Evolutionary conservation across 2,797 vertebrate genomes (phyloP).

Genomic region (Pristis pectinata): DNA sequence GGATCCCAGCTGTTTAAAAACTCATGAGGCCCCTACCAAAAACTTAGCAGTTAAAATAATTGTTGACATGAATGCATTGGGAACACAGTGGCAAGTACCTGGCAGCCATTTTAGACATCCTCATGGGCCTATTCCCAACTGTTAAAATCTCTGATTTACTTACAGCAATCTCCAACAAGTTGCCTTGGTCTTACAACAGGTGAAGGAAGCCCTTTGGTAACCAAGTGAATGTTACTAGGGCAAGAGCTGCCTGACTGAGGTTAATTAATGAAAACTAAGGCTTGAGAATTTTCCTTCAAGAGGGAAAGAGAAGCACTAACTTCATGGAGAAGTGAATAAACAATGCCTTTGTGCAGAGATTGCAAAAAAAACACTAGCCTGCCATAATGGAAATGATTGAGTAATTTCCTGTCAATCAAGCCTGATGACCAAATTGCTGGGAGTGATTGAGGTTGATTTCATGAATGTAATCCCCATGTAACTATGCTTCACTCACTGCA

Average conservation of each 20-base stretch:
- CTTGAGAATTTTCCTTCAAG: background rate
- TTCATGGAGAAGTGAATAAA: background rate
- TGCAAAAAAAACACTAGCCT: background rate
- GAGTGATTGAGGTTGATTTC: too few species aligned
- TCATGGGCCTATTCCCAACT: background rate
- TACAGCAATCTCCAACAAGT: background rate
- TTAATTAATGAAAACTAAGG: background rate
- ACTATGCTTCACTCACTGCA: too few species aligned
- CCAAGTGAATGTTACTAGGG: background rate
- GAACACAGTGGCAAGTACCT: background rate
- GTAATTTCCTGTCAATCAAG: too few species aligned
- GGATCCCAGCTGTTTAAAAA: background rate
- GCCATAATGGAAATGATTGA: too few species aligned
- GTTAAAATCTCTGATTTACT: background rate
- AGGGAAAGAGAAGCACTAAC: background rate
- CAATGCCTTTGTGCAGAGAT: background rate
- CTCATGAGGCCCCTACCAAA: background rate
- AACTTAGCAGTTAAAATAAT: background rate
- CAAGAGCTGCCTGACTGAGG: background rate
- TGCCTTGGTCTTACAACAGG: background rate
- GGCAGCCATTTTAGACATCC: background rate
- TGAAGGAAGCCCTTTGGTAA: background rate
- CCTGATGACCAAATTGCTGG: too few species aligned
- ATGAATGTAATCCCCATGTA: too few species aligned
- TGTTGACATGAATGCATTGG: too few species aligned